Percentiles rank a stretch among this genome's conserved stretches.
Evolutionary conservation across 2,888 invertebrate species (phyloP).

Genomic region (Alloplasta piceator): DNA sequence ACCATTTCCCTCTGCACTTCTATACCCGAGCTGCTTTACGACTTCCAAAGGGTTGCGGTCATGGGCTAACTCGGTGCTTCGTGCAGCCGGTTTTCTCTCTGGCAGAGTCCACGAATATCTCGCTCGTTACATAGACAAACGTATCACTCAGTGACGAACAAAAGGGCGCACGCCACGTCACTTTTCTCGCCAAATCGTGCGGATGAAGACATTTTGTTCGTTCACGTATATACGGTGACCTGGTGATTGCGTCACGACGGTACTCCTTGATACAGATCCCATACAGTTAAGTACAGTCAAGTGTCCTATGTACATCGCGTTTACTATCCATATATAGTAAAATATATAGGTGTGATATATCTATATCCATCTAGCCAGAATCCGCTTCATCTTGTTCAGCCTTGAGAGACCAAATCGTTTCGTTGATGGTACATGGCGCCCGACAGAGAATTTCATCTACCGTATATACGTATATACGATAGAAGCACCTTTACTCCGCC

Average conservation of each 20-base stretch:
- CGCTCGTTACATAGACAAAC: neutral
- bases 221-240: slow-evolving; percentile 1
- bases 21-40: slow-evolving; percentile 66
- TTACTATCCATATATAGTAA: slow-evolving; percentile 10
- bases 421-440: slow-evolving; percentile 46
- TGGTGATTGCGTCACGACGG: slow-evolving; percentile 25
- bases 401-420: slow-evolving; percentile 53
- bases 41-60: slow-evolving; percentile 72
- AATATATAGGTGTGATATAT: slow-evolving; percentile 15
- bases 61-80: slow-evolving; percentile 64
- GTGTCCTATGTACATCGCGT: slow-evolving; percentile 16
- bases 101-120: slow-evolving; percentile 14
- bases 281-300: slow-evolving; percentile 37
- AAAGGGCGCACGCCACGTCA: neutral
- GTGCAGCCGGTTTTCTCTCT: slow-evolving; percentile 58
- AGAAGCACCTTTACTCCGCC: slow-evolving; percentile 34
- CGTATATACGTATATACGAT: neutral
- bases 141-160: slow-evolving; percentile 12
- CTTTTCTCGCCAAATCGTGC: slow-evolving; percentile 13
- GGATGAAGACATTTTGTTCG: slow-evolving; percentile 17
- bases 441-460: slow-evolving; percentile 48
- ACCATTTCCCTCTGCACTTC: slow-evolving; percentile 39
- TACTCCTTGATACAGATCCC: slow-evolving; percentile 26
- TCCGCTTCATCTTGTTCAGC: slow-evolving; percentile 49
- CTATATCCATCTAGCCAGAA: neutral